Conservation (phyloP, 2,888 invertebrate genomes). For the Napeogenes sylphis region DNA sequence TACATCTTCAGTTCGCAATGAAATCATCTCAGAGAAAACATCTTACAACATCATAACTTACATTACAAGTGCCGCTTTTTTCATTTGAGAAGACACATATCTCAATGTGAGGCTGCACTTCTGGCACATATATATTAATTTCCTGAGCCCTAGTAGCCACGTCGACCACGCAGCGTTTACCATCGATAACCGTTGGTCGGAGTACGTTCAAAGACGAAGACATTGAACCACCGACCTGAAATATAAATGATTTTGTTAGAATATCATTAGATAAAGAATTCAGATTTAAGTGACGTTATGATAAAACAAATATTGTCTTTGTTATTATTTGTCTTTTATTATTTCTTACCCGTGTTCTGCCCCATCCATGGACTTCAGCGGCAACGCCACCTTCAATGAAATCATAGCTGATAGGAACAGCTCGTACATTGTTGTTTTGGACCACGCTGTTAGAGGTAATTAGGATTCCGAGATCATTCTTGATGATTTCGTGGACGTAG, state of each 20-base stretch:
- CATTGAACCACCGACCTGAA: slow-evolving; percentile 43
- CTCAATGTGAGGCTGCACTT: slow-evolving; percentile 48
- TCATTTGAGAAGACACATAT: slow-evolving; percentile 47
- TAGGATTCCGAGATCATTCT: slow-evolving; percentile 43
- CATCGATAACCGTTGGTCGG: slow-evolving; percentile 31
- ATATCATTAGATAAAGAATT: too few species aligned
- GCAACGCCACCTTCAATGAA: slow-evolving; percentile 31
- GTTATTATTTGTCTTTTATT: background rate
- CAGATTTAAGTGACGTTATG: background rate
- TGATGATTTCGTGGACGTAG: slow-evolving; percentile 41
- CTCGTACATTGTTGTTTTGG: slow-evolving; percentile 21
- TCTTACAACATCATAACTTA: slow-evolving; percentile 34
- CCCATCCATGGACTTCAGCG: slow-evolving; percentile 41
- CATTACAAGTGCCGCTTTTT: slow-evolving; percentile 50
- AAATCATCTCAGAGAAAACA: background rate
- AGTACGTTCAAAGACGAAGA: slow-evolving; percentile 36
- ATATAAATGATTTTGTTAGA: slow-evolving; percentile 1
- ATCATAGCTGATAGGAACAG: slow-evolving; percentile 30
- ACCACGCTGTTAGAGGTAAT: slow-evolving; percentile 30
- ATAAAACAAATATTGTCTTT: slow-evolving; percentile 3
- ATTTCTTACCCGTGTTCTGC: slow-evolving; percentile 36
- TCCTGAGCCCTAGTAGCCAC: slow-evolving; percentile 24
- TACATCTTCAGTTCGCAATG: background rate
- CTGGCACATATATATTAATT: slow-evolving; percentile 40
- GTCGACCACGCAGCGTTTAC: slow-evolving; percentile 32